A percentile compares a stretch with the other conserved stretches of the same genome.
Conservation (phyloP, 2,797 vertebrate species). For the Kryptopterus vitreolus region DNA sequence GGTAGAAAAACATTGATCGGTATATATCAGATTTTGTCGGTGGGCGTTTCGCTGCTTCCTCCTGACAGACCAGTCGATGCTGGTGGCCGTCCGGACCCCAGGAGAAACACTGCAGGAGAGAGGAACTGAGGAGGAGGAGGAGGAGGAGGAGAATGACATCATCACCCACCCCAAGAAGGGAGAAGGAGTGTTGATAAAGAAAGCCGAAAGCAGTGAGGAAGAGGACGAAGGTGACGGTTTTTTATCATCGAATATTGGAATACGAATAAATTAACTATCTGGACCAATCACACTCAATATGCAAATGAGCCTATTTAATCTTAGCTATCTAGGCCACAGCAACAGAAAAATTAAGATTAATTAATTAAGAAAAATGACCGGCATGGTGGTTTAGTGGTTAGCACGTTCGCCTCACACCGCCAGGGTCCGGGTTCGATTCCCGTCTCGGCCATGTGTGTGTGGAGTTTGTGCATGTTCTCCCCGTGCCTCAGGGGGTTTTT, state of each 20-base stretch:
- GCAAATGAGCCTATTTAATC: neutral
- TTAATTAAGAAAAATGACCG: too few relatives aligned
- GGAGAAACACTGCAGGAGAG: slow-evolving; percentile 60
- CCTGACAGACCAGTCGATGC: slow-evolving; percentile 72
- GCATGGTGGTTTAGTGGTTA: too few relatives aligned
- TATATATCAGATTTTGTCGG: too few relatives aligned
- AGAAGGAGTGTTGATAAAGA: slow-evolving; percentile 60
- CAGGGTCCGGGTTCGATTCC: too few relatives aligned
- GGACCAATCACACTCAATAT: neutral
- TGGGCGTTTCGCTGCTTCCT: neutral
- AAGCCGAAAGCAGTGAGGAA: slow-evolving; percentile 56
- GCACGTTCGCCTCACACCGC: too few relatives aligned
- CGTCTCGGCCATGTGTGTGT: too few relatives aligned
- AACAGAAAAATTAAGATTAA: too few relatives aligned
- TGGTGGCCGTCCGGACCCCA: slow-evolving; percentile 67
- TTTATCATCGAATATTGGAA: neutral
- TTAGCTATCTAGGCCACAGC: too few relatives aligned
- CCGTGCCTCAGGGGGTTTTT: too few relatives aligned
- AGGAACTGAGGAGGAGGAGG: slow-evolving; percentile 30
- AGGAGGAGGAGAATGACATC: slow-evolving; percentile 32
- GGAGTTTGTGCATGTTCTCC: too few relatives aligned
- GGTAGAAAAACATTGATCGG: neutral
- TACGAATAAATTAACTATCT: neutral
- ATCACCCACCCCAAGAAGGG: slow-evolving; percentile 43
- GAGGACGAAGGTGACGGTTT: slow-evolving; percentile 59